Evolutionary conservation across 2,797 vertebrate genomes (phyloP), one percentile per base, ranked within the genome.

Genomic region (Gouania willdenowi): DNA sequence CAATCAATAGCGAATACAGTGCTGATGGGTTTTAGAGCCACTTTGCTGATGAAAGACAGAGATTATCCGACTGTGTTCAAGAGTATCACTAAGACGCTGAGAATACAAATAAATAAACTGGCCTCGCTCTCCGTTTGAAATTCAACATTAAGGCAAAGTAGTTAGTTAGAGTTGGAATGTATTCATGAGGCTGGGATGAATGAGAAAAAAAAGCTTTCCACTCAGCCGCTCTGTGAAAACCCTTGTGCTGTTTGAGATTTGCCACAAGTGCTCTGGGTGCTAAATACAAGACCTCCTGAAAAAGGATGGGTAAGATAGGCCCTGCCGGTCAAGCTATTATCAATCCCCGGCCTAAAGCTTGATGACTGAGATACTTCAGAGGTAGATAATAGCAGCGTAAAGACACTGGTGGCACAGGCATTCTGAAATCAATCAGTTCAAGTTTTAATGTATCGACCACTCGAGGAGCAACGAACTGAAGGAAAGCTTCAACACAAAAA

Each of bases 391-490:
- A 25, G 73, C 80, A 28, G 48, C 39, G 71, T 73, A 56, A 87
- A 86, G 81, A 87, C 83, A 82, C 84, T 76, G 83, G 79, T 81
- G 84, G 74, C 73, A 71, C 61, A 60, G 71, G 76, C 77, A 72
- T 88, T 79, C 84, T 86, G 76, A 77, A 87, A 89, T 88, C 87
- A 86, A 88, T 89, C 87, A 83, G 85, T 89, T 90, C 87, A 89
- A 87, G 88, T 88, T 89, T 88, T 87, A 87, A 90, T 88, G 86
- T 85, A 87, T 89, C 79, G 77, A 76, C 82, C 82, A 84, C 87
- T 90, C 71, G 41, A 89, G 75, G 47, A 40, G 70, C n/a, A 74
- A 66, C 70, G 53, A 52, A 48, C 49, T 73, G 77, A 77, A 65
- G 43, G 74, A 60, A 52, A 79, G 79, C 71, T 82, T 77, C 77